Conservation (phyloP, 1,140 invertebrate genomes). For the Euwallacea fornicatus region DNA sequence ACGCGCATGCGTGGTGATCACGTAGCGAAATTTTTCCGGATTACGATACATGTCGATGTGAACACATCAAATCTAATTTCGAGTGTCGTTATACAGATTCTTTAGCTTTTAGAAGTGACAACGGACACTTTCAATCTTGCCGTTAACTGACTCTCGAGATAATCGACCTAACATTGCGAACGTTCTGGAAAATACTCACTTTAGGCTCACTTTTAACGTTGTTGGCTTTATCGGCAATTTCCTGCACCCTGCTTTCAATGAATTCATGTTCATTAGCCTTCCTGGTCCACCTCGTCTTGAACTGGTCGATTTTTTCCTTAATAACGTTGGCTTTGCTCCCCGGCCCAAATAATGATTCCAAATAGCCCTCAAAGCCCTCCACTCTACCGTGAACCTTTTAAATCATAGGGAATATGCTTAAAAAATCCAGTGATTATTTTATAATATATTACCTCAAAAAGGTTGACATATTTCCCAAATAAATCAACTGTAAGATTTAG, state of each 20-base stretch:
- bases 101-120: too few relatives aligned
- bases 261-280: slow-evolving; percentile 47
- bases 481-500: slow-evolving; percentile 86
- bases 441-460: slow-evolving; percentile 67
- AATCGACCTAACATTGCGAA: too few relatives aligned
- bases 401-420: slow-evolving; percentile 35
- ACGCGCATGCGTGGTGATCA: too few relatives aligned
- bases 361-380: slow-evolving; percentile 83
- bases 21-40: too few relatives aligned
- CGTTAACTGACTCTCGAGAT: too few relatives aligned
- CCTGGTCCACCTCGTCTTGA: slow-evolving; percentile 47
- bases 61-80: too few relatives aligned
- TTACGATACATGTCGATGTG: too few relatives aligned
- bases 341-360: slow-evolving; percentile 78
- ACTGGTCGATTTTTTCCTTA: slow-evolving; percentile 55
- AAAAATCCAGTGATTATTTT: slow-evolving; percentile 39
- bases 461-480: slow-evolving; percentile 88
- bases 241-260: slow-evolving; percentile 60
- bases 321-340: slow-evolving; percentile 66
- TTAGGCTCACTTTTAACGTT: slow-evolving; percentile 62
- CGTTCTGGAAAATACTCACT: slow-evolving; percentile 39
- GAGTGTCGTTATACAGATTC: too few relatives aligned
- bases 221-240: slow-evolving; percentile 64
- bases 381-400: slow-evolving; percentile 69
- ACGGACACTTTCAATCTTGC: too few relatives aligned